Percentiles rank a stretch among this genome's conserved stretches.
phyloP scores from a whole-genome alignment of 35 echinoderm and acorn worm genomes.

The Strongylocentrotus purpuratus region DNA sequence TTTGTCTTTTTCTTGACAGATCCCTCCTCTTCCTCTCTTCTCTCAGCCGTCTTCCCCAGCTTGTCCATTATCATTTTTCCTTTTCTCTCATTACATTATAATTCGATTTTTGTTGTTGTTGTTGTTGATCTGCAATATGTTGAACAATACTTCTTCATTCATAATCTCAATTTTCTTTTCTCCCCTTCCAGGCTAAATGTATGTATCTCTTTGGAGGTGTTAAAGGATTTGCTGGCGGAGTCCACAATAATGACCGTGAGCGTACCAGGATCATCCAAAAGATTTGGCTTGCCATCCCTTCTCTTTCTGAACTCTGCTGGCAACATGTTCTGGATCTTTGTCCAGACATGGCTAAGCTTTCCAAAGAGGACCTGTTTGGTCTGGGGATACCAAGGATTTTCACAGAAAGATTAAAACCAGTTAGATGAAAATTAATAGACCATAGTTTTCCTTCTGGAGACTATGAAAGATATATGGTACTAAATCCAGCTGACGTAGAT shows the following conservation, averaged over 20 bases:
- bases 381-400: conserved; percentile 49
- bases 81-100: too few relatives aligned
- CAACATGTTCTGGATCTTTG: conserved; percentile 42
- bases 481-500: background rate
- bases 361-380: background rate
- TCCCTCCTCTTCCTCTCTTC: too few relatives aligned
- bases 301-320: conserved; percentile 58
- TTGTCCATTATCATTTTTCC: too few relatives aligned
- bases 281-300: conserved; percentile 66
- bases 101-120: too few relatives aligned
- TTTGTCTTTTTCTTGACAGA: too few relatives aligned
- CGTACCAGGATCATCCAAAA: conserved; percentile 58
- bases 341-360: background rate
- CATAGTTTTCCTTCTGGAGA: background rate
- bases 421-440: conserved; percentile 18
- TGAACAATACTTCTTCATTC: too few relatives aligned
- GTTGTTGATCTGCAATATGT: too few relatives aligned
- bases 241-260: conserved; percentile 25
- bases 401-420: conserved; percentile 57
- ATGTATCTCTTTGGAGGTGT: conserved; percentile 77
- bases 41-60: too few relatives aligned
- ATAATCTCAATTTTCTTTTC: background rate
- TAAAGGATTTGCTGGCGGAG: conserved; percentile 39
- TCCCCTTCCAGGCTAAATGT: conserved; percentile 58
- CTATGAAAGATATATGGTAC: background rate